phyloP scores from a whole-genome alignment of 2,797 vertebrate genomes.

The Hydrophis major region DNA sequence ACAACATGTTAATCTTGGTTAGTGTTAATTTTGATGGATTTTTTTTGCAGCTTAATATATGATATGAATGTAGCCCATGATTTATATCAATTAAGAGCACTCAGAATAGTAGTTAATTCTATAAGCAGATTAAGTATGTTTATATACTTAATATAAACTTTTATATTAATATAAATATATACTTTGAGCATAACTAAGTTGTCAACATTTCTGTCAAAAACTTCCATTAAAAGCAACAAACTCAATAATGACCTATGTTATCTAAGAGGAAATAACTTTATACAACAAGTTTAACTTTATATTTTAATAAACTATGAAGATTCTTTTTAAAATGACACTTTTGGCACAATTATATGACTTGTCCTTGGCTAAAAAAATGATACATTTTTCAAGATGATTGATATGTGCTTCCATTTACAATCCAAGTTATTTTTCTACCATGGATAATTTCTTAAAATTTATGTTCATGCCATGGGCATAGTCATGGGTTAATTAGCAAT shows the following conservation, averaged over 20 bases:
- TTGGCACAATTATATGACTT: slow-evolving; percentile 48
- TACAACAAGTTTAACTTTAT: slow-evolving; percentile 59
- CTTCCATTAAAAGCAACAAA: slow-evolving; percentile 53
- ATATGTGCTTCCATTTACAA: slow-evolving; percentile 52
- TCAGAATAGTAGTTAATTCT: background rate
- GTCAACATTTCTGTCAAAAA: slow-evolving; percentile 35
- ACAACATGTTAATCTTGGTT: background rate
- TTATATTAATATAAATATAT: no score
- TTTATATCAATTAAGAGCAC: background rate
- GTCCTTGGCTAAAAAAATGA: slow-evolving; percentile 54
- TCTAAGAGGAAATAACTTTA: slow-evolving; percentile 57
- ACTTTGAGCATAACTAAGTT: slow-evolving; percentile 9
- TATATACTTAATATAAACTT: no score
- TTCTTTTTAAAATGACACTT: slow-evolving; percentile 63
- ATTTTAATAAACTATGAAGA: slow-evolving; percentile 40
- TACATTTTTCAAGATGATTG: slow-evolving; percentile 54
- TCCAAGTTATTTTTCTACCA: slow-evolving; percentile 34
- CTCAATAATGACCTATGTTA: slow-evolving; percentile 50
- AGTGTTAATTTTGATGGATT: background rate
- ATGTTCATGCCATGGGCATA: background rate
- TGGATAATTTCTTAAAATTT: slow-evolving; percentile 24
- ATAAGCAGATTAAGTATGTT: background rate
- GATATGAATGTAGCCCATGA: background rate
- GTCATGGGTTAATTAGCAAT: slow-evolving; percentile 28
- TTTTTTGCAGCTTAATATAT: background rate